A percentile compares a stretch with the other conserved stretches of the same genome.
These are phyloP conservation scores for Ptilorrhoa leucosticta DNA, from an alignment of 2,113 vertebrate species.

Conservation along the genomic window DNA sequence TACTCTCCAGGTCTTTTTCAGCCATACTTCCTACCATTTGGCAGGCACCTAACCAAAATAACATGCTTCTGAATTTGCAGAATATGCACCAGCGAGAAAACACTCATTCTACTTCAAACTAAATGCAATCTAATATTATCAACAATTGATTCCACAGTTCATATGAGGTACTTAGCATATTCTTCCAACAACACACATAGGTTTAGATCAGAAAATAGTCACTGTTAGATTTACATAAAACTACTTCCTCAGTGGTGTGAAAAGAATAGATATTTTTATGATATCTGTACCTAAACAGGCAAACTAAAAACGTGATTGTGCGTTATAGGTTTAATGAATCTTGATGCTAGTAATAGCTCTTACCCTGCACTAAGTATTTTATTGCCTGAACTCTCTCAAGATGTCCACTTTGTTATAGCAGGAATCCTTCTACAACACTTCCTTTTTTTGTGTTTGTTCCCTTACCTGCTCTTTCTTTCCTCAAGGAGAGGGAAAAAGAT, in stretches of 20 bases:
- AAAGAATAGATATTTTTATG: not conserved
- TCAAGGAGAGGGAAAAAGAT: not conserved
- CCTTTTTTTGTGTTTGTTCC: not conserved
- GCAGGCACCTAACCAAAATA: not conserved
- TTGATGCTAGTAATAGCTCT: not conserved
- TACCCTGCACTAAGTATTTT: not conserved
- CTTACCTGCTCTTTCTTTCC: not conserved
- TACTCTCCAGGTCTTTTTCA: not conserved
- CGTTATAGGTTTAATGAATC: not conserved
- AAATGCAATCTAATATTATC: not conserved
- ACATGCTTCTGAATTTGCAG: not conserved
- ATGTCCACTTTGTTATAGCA: not conserved
- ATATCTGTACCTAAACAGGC: not conserved
- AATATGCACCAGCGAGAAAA: not conserved
- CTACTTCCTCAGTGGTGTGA: not conserved
- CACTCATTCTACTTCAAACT: not conserved
- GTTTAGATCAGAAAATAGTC: not conserved
- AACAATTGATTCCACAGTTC: not conserved
- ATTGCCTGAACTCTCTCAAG: not conserved
- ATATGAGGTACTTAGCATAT: not conserved
- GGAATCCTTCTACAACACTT: not conserved
- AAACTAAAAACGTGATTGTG: not conserved
- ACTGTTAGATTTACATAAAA: not conserved
- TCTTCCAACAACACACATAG: not conserved
- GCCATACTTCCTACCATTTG: not conserved